These are phyloP conservation scores for Hemiscyllium ocellatum DNA, from an alignment of 2,113 vertebrate species.

Conservation along the genomic window DNA sequence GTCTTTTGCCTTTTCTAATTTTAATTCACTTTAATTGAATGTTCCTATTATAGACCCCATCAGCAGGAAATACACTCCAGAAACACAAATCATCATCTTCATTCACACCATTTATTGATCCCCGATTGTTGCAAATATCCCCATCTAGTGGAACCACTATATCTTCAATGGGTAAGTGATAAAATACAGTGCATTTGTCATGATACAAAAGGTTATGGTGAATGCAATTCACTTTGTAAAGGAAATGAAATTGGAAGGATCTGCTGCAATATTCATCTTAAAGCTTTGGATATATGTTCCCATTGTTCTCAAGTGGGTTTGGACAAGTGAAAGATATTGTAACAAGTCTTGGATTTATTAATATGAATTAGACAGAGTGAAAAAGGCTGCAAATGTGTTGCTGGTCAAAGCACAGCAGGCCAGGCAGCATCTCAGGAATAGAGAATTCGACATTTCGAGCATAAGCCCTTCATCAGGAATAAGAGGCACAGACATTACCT, in stretches of 20 bases:
- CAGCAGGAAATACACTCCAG: conserved; percentile 96
- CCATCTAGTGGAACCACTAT: conserved; percentile 91
- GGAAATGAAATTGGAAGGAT: background rate
- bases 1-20: background rate
- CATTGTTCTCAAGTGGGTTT: conserved; percentile 9
- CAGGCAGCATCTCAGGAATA: no score
- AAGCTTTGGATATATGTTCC: background rate
- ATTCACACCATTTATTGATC: conserved; percentile 98
- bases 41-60: conserved; percentile 77
- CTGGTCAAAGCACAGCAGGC: no score
- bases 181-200: conserved; percentile 41
- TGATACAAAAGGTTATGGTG: background rate
- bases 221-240: background rate
- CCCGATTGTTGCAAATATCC: conserved; percentile 95
- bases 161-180: conserved; percentile 84
- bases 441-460: no score
- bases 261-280: background rate
- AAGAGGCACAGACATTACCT: background rate
- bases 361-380: background rate
- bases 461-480: no score
- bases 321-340: background rate
- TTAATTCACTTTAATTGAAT: conserved; percentile 15
- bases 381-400: no score
- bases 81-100: conserved; percentile 99
- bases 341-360: background rate